These are phyloP conservation scores for Ypsolopha sequella DNA, from an alignment of 2,888 invertebrate species.

Conservation along the genomic window DNA sequence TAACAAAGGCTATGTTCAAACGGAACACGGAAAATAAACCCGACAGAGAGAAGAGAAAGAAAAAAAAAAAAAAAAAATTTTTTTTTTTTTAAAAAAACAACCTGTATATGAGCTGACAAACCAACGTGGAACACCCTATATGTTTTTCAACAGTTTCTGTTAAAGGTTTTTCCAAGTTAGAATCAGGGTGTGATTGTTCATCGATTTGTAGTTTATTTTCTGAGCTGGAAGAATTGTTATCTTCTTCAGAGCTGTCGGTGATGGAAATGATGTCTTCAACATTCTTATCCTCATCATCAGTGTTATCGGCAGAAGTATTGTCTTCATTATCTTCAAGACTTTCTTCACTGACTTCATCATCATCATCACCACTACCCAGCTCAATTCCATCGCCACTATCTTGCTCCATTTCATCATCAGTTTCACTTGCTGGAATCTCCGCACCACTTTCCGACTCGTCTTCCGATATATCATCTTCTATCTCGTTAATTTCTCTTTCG, in stretches of 20 bases:
- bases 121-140: too few species aligned
- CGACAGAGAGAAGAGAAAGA: too few species aligned
- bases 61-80: too few species aligned
- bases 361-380: slow-evolving; percentile 12
- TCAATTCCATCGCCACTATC: slow-evolving; percentile 10
- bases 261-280: slow-evolving; percentile 1
- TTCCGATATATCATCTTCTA: slow-evolving; percentile 49
- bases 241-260: slow-evolving; percentile 2
- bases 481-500: slow-evolving; percentile 54
- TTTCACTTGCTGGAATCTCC: slow-evolving; percentile 11
- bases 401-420: slow-evolving; percentile 9
- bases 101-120: too few species aligned
- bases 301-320: slow-evolving; percentile 1
- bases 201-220: slow-evolving; percentile 1
- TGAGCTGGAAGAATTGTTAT: not conserved
- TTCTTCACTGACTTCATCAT: slow-evolving; percentile 15
- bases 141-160: not conserved
- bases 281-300: not conserved
- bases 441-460: slow-evolving; percentile 16
- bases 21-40: too few species aligned
- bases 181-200: not conserved
- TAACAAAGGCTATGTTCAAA: too few species aligned
- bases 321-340: slow-evolving; percentile 11
- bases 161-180: not conserved
- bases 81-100: too few species aligned